phyloP scores from a whole-genome alignment of 2,797 vertebrate species.

The Knipowitschia caucasica region DNA sequence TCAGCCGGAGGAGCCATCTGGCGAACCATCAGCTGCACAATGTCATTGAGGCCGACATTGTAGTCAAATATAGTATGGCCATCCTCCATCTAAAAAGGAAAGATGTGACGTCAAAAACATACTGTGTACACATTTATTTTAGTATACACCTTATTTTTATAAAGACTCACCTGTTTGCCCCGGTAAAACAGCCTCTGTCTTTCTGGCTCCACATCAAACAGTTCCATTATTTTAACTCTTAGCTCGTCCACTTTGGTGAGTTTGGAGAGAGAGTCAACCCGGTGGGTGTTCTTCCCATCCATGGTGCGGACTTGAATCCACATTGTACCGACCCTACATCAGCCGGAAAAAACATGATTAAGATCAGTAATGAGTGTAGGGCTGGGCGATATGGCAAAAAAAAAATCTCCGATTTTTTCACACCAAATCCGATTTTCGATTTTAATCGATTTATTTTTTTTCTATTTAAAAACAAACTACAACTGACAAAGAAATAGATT shows the following conservation, averaged over 20 bases:
- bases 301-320: slow-evolving; percentile 99
- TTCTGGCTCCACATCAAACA: slow-evolving; percentile 86
- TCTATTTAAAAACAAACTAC: no score
- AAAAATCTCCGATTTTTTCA: no score
- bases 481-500: no score
- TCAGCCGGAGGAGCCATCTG: slow-evolving; percentile 69
- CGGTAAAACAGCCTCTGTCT: slow-evolving; percentile 91
- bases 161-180: slow-evolving; percentile 87
- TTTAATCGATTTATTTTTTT: no score
- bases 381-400: no score
- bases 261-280: slow-evolving; percentile 90
- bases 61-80: slow-evolving; percentile 97
- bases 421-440: no score
- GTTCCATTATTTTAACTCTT: slow-evolving; percentile 82
- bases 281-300: slow-evolving; percentile 91
- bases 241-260: slow-evolving; percentile 95
- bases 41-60: slow-evolving; percentile 92
- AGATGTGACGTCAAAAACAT: background rate
- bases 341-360: slow-evolving; percentile 18
- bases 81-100: slow-evolving; percentile 86
- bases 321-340: slow-evolving; percentile 82
- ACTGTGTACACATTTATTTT: background rate
- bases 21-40: slow-evolving; percentile 91
- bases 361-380: no score
- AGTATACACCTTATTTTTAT: background rate